A percentile compares a stretch with the other conserved stretches of the same genome.
These are phyloP conservation scores for Lampropteryx suffumata DNA, from an alignment of 2,888 invertebrate genomes.

Conservation along the genomic window DNA sequence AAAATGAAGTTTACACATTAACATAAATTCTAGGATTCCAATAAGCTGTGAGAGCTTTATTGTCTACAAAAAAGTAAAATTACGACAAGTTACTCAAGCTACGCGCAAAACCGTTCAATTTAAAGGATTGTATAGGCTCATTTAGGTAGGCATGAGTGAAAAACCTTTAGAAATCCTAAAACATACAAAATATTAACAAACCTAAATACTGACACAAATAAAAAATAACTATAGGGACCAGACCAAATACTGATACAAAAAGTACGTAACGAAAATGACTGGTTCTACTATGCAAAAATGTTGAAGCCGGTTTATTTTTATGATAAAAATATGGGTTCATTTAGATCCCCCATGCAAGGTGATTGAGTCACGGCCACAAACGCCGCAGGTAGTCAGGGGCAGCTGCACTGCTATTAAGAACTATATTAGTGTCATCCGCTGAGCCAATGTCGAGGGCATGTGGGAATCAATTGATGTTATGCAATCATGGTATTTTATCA, in stretches of 20 bases:
- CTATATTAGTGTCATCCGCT: slow-evolving; percentile 71
- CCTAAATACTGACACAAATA: too few species aligned
- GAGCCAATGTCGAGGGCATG: slow-evolving; percentile 69
- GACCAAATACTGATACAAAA: slow-evolving; percentile 5
- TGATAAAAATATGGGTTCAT: slow-evolving; percentile 16
- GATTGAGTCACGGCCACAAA: slow-evolving; percentile 73
- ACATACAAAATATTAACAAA: too few species aligned
- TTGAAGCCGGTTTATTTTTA: slow-evolving; percentile 13
- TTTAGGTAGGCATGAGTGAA: too few species aligned
- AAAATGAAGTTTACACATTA: too few species aligned
- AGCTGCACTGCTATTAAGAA: slow-evolving; percentile 60
- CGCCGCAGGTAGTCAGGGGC: slow-evolving; percentile 63
- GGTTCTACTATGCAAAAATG: slow-evolving; percentile 12
- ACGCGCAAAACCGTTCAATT: too few species aligned
- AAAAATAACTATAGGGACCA: neutral
- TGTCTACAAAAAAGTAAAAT: too few species aligned
- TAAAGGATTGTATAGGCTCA: too few species aligned
- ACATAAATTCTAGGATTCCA: too few species aligned
- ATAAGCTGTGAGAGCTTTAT: too few species aligned
- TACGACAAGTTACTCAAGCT: too few species aligned
- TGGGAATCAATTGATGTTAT: slow-evolving; percentile 28
- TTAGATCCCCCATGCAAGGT: slow-evolving; percentile 52
- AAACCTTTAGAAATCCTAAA: too few species aligned
- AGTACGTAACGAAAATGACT: neutral
- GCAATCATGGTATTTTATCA: slow-evolving; percentile 23